Evolutionary conservation across 1,140 invertebrate genomes (phyloP).

Genomic region (Tetramorium simillimum): DNA sequence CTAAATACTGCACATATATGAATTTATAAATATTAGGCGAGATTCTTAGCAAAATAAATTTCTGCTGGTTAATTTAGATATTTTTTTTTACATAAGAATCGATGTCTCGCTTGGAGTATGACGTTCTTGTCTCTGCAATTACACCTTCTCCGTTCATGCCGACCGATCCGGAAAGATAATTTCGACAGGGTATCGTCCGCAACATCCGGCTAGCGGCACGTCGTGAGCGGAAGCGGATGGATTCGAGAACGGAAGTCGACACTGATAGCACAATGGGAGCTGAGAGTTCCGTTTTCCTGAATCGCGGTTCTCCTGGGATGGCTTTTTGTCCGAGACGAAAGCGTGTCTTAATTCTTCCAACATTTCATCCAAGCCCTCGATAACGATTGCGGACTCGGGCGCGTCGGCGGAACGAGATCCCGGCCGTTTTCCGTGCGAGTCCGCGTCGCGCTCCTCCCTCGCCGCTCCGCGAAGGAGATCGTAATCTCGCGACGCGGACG

Average conservation of each 20-base stretch:
- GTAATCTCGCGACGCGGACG: conserved; percentile 44
- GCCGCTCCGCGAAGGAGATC: conserved; percentile 27
- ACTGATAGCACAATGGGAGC: conserved; percentile 11
- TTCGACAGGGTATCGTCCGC: conserved; percentile 3
- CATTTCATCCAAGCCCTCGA: not conserved
- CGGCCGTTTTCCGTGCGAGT: too few species aligned
- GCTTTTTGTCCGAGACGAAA: not conserved
- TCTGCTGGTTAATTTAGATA: not conserved
- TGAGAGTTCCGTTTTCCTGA: not conserved
- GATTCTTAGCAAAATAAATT: not conserved
- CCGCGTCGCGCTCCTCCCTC: not conserved
- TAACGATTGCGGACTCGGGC: not conserved
- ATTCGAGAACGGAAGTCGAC: conserved; percentile 74
- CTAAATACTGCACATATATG: too few species aligned
- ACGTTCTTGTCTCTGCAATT: not conserved
- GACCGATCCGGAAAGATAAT: conserved; percentile 23
- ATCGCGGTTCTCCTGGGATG: not conserved
- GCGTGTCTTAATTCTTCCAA: not conserved
- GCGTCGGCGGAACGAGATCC: conserved; percentile 4
- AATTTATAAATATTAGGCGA: not conserved
- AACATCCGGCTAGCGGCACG: conserved; percentile 44
- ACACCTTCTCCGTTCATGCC: not conserved
- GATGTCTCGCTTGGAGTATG: too few species aligned
- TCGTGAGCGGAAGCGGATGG: conserved; percentile 72
- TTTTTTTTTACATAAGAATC: not conserved